phyloP scores from a whole-genome alignment of 2,888 invertebrate genomes.

The Drosophila borealis region DNA sequence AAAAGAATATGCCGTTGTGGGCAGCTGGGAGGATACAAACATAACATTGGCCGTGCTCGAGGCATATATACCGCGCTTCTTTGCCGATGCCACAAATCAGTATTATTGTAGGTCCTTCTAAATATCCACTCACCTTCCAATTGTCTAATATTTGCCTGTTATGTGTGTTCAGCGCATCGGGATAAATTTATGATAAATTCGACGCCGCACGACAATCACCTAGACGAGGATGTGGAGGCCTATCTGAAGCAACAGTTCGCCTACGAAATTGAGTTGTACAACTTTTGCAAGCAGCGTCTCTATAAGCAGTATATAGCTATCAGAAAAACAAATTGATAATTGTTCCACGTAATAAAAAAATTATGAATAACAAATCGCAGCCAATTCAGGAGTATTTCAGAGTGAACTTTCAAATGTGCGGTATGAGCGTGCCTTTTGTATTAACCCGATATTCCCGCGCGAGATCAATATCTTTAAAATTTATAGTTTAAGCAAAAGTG shows the following conservation, averaged over 20 bases:
- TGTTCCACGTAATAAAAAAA: no score
- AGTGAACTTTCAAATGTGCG: no score
- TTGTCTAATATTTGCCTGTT: background rate
- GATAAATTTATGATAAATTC: conserved; percentile 60
- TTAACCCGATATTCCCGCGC: no score
- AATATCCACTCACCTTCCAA: background rate
- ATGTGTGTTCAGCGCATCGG: conserved; percentile 29
- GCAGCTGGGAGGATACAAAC: conserved; percentile 93
- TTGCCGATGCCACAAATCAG: conserved; percentile 89
- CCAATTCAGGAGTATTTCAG: conserved; percentile 16
- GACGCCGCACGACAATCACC: conserved; percentile 64
- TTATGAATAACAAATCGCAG: background rate
- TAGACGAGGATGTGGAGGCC: conserved; percentile 88
- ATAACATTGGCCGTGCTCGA: conserved; percentile 92
- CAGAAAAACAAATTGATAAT: conserved; percentile 35
- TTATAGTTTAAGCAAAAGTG: no score
- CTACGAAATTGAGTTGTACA: conserved; percentile 88
- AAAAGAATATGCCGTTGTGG: conserved; percentile 93
- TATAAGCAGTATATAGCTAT: conserved; percentile 81
- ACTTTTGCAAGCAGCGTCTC: conserved; percentile 81
- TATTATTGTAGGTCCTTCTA: conserved; percentile 86
- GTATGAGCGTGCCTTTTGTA: no score
- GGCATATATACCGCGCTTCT: conserved; percentile 92
- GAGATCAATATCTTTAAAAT: no score
- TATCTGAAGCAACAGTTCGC: conserved; percentile 93